Evolutionary conservation across 2,113 vertebrate species (phyloP).

Genomic region (Antigone vipio): DNA sequence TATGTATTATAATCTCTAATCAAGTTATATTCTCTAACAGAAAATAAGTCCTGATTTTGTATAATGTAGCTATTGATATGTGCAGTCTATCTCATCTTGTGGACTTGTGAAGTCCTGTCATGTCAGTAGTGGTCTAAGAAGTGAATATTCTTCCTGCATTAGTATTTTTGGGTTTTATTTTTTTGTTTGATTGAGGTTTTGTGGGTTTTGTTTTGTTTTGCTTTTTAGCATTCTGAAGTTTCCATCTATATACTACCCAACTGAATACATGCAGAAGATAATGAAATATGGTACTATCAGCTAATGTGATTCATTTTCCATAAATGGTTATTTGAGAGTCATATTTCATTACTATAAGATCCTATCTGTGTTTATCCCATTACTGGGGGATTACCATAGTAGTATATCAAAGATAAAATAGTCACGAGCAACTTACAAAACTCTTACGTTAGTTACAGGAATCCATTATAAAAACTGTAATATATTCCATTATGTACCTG

Average conservation of each 20-base stretch:
- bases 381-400: background rate
- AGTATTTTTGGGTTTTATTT: background rate
- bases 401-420: background rate
- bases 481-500: background rate
- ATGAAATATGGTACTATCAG: background rate
- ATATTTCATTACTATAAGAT: conserved; percentile 15
- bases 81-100: background rate
- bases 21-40: background rate
- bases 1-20: background rate
- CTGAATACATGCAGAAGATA: background rate
- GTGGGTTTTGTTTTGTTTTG: background rate
- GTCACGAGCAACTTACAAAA: background rate
- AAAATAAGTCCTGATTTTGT: background rate
- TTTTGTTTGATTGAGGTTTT: rapidly evolving
- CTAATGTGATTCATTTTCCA: conserved; percentile 1
- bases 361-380: conserved; percentile 12
- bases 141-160: background rate
- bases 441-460: background rate
- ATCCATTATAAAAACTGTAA: background rate
- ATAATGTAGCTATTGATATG: background rate
- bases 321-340: background rate
- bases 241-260: background rate
- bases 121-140: background rate
- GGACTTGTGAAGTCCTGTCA: background rate
- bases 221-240: background rate